These are phyloP conservation scores for Temnothorax longispinosus DNA, from an alignment of 1,140 invertebrate species.

Conservation along the genomic window DNA sequence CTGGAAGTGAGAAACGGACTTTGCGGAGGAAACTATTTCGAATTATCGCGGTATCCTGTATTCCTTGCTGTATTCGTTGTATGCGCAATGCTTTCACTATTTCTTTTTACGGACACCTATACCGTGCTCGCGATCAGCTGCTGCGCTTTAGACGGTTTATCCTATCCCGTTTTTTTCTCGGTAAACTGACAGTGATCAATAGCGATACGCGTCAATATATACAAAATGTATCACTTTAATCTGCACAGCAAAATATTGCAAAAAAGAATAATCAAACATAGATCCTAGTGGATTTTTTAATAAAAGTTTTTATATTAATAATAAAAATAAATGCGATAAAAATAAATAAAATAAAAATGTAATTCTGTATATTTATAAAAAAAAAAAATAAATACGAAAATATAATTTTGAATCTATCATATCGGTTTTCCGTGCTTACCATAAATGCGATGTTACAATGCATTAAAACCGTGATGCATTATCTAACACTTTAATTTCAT, in stretches of 20 bases:
- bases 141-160: constrained; percentile 28
- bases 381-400: neutral
- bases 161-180: constrained; percentile 2
- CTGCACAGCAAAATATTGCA: constrained; percentile 7
- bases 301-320: neutral
- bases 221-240: constrained; percentile 32
- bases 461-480: constrained; percentile 37
- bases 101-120: neutral
- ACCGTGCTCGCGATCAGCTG: constrained; percentile 9
- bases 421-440: neutral
- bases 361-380: neutral
- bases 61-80: neutral
- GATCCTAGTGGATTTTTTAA: neutral
- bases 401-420: neutral
- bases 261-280: constrained; percentile 12
- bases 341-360: neutral
- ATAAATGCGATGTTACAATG: constrained; percentile 21
- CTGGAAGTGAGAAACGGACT: neutral
- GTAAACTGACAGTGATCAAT: constrained; percentile 40
- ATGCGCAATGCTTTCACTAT: neutral
- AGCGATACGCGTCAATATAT: constrained; percentile 20
- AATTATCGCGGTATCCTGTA: constrained; percentile 11
- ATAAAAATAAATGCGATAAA: neutral
- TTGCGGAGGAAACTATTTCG: constrained; percentile 9
- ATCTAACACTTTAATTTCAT: constrained; percentile 49